These are phyloP conservation scores for Euphonia xanthogaster DNA, from an alignment of 2,797 vertebrate species.

Conservation along the genomic window DNA sequence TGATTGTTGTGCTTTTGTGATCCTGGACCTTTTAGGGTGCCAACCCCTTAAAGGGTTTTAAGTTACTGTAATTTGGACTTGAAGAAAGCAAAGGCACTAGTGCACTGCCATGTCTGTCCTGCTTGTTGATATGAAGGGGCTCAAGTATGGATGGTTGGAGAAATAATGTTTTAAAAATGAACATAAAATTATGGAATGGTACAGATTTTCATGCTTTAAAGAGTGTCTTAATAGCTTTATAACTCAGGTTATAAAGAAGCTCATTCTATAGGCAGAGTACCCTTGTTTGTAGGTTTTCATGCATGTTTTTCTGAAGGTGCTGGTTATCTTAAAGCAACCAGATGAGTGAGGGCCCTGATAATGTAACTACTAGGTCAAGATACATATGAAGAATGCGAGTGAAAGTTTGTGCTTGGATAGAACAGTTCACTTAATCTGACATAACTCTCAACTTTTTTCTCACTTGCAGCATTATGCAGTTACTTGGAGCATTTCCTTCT, in stretches of 20 bases:
- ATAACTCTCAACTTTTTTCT: neutral
- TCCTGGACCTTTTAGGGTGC: neutral
- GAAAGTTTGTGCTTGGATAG: neutral
- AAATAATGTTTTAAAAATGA: neutral
- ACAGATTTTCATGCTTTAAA: neutral
- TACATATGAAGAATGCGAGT: neutral
- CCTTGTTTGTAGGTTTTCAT: neutral
- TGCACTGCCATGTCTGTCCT: neutral
- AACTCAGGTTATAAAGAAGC: neutral
- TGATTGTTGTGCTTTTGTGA: too few species aligned
- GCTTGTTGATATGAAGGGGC: neutral
- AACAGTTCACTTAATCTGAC: neutral
- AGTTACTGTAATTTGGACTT: neutral
- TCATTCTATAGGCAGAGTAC: neutral
- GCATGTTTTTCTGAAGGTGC: neutral
- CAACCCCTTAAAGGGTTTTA: neutral
- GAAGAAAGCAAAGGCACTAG: neutral
- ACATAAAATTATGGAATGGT: neutral
- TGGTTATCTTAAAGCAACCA: neutral
- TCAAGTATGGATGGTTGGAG: neutral
- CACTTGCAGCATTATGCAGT: conserved; percentile 90
- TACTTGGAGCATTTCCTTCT: conserved; percentile 93
- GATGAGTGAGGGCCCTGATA: neutral
- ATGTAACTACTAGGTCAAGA: neutral
- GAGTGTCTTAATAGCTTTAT: neutral